Conservation (phyloP, 1,140 invertebrate genomes). For the Listronotus oregonensis region DNA sequence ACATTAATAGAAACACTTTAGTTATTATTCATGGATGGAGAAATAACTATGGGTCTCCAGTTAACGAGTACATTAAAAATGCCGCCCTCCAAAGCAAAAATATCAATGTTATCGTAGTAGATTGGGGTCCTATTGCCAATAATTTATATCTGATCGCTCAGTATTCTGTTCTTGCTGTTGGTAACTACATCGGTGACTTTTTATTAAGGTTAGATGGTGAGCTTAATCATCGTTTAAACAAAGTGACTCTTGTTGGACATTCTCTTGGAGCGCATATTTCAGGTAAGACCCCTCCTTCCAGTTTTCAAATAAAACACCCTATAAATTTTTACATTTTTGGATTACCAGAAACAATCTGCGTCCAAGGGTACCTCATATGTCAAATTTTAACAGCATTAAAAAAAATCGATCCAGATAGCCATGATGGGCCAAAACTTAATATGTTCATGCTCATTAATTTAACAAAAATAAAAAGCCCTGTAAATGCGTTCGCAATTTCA, state of each 20-base stretch:
- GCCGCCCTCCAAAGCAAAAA: slow-evolving; percentile 53
- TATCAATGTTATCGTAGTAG: slow-evolving; percentile 63
- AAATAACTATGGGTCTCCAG: slow-evolving; percentile 36
- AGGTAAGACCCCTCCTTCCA: too few relatives aligned
- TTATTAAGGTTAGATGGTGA: slow-evolving; percentile 57
- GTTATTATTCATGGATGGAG: slow-evolving; percentile 56
- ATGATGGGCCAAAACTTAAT: too few relatives aligned
- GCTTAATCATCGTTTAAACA: slow-evolving; percentile 57
- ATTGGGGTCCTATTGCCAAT: slow-evolving; percentile 59
- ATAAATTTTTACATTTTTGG: too few relatives aligned
- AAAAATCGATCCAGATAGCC: too few relatives aligned
- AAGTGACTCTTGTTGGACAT: slow-evolving; percentile 67
- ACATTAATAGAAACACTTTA: slow-evolving; percentile 37
- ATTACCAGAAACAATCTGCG: too few relatives aligned
- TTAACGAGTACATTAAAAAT: slow-evolving; percentile 51
- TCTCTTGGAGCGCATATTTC: slow-evolving; percentile 71
- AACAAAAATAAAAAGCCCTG: too few relatives aligned
- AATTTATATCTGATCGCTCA: slow-evolving; percentile 57
- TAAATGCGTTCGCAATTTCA: too few relatives aligned
- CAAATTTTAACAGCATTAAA: too few relatives aligned
- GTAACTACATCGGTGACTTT: slow-evolving; percentile 58
- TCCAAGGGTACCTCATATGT: too few relatives aligned
- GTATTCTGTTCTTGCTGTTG: slow-evolving; percentile 59
- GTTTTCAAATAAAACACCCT: too few relatives aligned
- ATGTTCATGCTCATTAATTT: too few relatives aligned